Base-by-base conservation (phyloP, 1,140 invertebrate genomes). In the Ostrea edulis region DNA sequence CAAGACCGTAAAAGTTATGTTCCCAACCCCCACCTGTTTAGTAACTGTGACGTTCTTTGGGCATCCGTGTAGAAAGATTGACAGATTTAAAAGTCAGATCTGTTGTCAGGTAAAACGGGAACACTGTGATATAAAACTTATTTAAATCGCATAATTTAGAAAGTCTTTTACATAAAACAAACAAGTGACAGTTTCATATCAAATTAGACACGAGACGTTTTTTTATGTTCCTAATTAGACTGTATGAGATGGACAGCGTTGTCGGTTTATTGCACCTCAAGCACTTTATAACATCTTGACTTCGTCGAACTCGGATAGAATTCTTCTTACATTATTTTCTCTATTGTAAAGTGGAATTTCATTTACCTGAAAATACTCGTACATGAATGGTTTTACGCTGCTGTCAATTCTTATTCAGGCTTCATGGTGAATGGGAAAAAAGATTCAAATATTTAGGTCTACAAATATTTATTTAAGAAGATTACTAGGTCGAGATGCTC, bases 401-500 rank as follows among this genome's bases (percentile, higher is more conserved):
- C 17, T 62, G 55, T 62, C 55, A n/a, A 62, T 62, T 62, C 20
- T 62, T n/a, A 62, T 62, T 62, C 55, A 62, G 17, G 55, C 12
- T 62, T 62, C 17, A 62, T n/a, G 55, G 55, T 35, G 68, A 77
- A 77, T 77, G 11, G 7, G 14, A 25, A 11, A 77, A 25, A 35
- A 77, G 25, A 29, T 8, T n/a, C 58, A 14, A 25, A 35, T 77
- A 12, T 77, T 77, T 77, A 77, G 14, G 68, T 77, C 29, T 35
- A 77, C 25, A 77, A 77, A 25, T 77, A 77, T 77, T 77, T 77
- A 77, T 25, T 77, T 77, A 77, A 77, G 68, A 77, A 29, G 68
- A 77, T 77, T 77, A 77, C 68, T 77, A 25, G 68, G 68, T 77
- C 68, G 68, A 77, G 68, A 77, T 77, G 68, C 68, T 77, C 68